Percentiles rank a stretch among this genome's conserved stretches.
These are phyloP conservation scores for Aphidius colemani DNA, from an alignment of 2,888 invertebrate genomes.

Conservation along the genomic window DNA sequence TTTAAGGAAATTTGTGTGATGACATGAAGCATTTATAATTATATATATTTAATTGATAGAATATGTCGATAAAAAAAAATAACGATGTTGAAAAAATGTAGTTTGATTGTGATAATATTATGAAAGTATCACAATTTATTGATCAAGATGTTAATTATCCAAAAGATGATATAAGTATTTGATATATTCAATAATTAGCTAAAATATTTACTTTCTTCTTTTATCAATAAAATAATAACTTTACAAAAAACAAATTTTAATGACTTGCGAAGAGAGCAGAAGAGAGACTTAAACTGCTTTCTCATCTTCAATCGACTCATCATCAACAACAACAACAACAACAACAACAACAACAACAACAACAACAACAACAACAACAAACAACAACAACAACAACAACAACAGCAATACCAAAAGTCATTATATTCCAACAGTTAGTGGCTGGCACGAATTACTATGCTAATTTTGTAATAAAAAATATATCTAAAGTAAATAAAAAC, in stretches of 20 bases:
- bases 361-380: slow-evolving; percentile 8
- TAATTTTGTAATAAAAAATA: slow-evolving; percentile 65
- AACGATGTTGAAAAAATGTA: slow-evolving; percentile 21
- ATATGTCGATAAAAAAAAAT: slow-evolving; percentile 1
- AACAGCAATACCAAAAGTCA: slow-evolving; percentile 60
- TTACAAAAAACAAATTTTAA: slow-evolving; percentile 40
- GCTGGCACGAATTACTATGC: slow-evolving; percentile 62
- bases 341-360: slow-evolving; percentile 55
- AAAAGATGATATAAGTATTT: slow-evolving; percentile 1
- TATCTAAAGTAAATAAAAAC: slow-evolving; percentile 61
- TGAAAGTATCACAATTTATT: slow-evolving; percentile 16
- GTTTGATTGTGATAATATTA: slow-evolving; percentile 15
- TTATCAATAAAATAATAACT: not conserved
- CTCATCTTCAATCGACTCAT: slow-evolving; percentile 27
- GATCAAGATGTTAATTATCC: slow-evolving; percentile 5
- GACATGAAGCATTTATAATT: too few species aligned
- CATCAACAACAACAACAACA: slow-evolving; percentile 9
- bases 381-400: slow-evolving; percentile 4
- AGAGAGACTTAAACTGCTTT: slow-evolving; percentile 37
- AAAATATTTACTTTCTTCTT: not conserved
- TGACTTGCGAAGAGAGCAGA: slow-evolving; percentile 45
- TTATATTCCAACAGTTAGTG: slow-evolving; percentile 68
- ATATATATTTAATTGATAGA: not conserved
- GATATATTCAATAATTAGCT: not conserved
- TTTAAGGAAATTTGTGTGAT: too few species aligned